phyloP scores from a whole-genome alignment of 2,113 vertebrate species.

The Spheniscus mendiculus region DNA sequence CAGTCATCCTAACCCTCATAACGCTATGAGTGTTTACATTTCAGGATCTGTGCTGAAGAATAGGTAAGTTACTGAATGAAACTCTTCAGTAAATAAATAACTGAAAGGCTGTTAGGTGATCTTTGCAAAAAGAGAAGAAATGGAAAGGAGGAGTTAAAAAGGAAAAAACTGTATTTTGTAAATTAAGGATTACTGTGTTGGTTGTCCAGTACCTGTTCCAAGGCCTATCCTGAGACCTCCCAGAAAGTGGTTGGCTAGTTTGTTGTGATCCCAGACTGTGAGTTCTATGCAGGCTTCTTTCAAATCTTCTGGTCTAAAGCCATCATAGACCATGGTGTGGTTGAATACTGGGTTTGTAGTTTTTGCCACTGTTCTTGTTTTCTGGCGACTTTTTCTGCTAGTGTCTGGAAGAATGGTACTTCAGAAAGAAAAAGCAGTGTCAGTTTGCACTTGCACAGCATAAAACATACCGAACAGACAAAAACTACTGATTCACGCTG shows the following conservation, averaged over 20 bases:
- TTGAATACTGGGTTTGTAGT: conserved; percentile 89
- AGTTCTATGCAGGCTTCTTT: conserved; percentile 89
- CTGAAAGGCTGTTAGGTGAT: not conserved
- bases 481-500: not conserved
- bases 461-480: not conserved
- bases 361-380: conserved; percentile 86
- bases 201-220: conserved; percentile 83
- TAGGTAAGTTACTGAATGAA: not conserved
- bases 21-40: not conserved
- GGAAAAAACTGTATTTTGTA: not conserved
- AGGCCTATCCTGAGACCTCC: conserved; percentile 90
- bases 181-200: not conserved
- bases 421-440: not conserved
- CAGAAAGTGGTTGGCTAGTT: conserved; percentile 86
- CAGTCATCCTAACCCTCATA: not conserved
- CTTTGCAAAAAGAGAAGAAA: not conserved
- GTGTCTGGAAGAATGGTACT: conserved; percentile 90
- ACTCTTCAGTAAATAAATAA: not conserved
- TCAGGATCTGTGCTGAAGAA: not conserved
- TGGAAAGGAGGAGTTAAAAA: not conserved
- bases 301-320: conserved; percentile 86
- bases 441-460: not conserved
- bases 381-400: conserved; percentile 88
- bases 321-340: conserved; percentile 95
- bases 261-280: conserved; percentile 93